phyloP scores from a whole-genome alignment of 2,113 vertebrate genomes.

The Hystrix cristata region DNA sequence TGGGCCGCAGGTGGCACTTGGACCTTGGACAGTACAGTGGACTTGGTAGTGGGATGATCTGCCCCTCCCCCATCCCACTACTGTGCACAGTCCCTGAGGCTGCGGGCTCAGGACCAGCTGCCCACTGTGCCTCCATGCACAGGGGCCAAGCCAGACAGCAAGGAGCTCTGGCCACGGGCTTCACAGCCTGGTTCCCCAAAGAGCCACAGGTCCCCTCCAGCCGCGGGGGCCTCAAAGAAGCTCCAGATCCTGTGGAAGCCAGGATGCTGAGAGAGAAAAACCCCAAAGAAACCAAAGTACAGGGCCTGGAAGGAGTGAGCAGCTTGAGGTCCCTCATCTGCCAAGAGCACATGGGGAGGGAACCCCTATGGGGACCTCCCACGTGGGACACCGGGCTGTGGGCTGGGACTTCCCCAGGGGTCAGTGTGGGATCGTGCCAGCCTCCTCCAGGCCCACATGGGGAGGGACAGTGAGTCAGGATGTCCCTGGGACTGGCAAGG shows the following conservation, averaged over 20 bases:
- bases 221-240: too few relatives aligned
- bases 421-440: rapidly evolving
- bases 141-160: not conserved
- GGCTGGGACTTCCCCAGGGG: rapidly evolving
- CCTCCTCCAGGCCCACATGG: rapidly evolving
- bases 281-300: rapidly evolving
- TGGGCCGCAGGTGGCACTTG: rapidly evolving
- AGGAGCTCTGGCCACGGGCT: not conserved
- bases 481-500: not conserved
- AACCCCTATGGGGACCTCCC: rapidly evolving
- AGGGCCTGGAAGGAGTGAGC: rapidly evolving
- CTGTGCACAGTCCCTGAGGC: not conserved
- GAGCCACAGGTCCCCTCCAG: rapidly evolving
- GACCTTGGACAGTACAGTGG: rapidly evolving
- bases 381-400: not conserved
- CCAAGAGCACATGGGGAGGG: rapidly evolving
- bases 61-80: rapidly evolving
- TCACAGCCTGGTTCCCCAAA: rapidly evolving
- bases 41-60: rapidly evolving
- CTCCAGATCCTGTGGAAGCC: not conserved
- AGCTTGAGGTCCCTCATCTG: rapidly evolving
- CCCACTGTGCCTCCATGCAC: rapidly evolving
- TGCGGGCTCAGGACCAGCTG: rapidly evolving
- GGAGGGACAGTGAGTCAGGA: not conserved
- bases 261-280: rapidly evolving